Base-by-base conservation (phyloP, 2,797 vertebrate species). In the Liasis olivaceus region DNA sequence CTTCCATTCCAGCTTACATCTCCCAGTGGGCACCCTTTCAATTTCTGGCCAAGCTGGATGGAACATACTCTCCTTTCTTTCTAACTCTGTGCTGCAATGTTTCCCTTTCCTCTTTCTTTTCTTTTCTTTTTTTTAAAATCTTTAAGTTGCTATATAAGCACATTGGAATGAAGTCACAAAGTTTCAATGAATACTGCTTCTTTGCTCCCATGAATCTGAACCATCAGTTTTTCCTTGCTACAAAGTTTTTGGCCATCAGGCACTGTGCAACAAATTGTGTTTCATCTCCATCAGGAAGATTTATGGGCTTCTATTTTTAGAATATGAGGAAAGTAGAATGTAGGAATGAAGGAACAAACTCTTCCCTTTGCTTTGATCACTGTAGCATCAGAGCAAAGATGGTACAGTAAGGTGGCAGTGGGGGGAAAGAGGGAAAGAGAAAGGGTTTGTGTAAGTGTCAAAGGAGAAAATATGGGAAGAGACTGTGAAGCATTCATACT, bases 81-180 rank as follows among this genome's bases (percentile, higher is more conserved):
- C 64, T 66, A 4, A 66, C 4, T 66, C n/a, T 66, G 64, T 66
- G 28, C 64, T 31, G 13, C 13, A 69, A 31, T 69, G n/a, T 4
- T 64, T 15, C 64, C 1, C 28, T 2, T 28, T 12, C 28, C 60
- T 12, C 60, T 1, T 20, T 22, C 22, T 62, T 62, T 58, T 58
- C 59, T 17, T 17, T 3, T 0, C 4, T 0, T 20, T 22, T 1
- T 36, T 36, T 2, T 2, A 1, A 36, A 7, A 28, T 12, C 3
- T 64, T 64, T 66, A 66, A 66, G 28, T 66, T 66, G 28, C 64
- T n/a, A 66, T n/a, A 4, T n/a, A 69, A 69, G n/a, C n/a, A 69
- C 31, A 69, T 2, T 15, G n/a, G 66, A 31, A 69, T 69, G 31
- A 69, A 2, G 66, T 69, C 31, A 69, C 13, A 31, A 69, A 31